Conservation (phyloP, 2,797 vertebrate species). For the Hafferia zeledoni region DNA sequence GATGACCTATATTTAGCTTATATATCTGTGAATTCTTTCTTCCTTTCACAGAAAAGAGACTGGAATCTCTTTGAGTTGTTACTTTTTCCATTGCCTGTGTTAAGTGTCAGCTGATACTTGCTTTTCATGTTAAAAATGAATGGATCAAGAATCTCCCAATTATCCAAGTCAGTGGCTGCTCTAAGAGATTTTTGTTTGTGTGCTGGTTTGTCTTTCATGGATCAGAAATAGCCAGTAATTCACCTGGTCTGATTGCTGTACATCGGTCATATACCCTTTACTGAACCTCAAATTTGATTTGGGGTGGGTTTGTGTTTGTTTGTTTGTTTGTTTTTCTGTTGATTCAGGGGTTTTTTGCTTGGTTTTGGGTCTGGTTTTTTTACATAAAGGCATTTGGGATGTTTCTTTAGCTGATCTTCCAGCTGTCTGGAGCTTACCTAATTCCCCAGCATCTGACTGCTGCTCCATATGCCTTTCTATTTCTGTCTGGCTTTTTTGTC, state of each 20-base stretch:
- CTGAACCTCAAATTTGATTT: neutral
- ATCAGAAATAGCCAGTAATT: neutral
- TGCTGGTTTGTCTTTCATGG: neutral
- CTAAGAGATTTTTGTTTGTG: neutral
- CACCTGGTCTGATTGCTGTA: neutral
- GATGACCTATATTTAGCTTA: neutral
- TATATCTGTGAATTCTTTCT: neutral
- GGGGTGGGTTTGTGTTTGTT: neutral
- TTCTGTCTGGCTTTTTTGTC: neutral
- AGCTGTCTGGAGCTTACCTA: neutral
- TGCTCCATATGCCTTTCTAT: neutral
- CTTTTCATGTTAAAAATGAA: constrained; percentile 3
- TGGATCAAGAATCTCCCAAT: constrained; percentile 4
- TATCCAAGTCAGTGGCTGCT: neutral
- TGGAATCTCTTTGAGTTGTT: constrained; percentile 7
- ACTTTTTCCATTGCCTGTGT: neutral
- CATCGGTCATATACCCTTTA: neutral
- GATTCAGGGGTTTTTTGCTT: neutral
- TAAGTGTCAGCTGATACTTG: neutral
- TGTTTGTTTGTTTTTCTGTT: neutral
- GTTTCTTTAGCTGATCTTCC: neutral
- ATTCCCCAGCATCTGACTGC: constrained; percentile 2
- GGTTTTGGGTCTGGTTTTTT: neutral
- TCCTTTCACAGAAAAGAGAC: neutral
- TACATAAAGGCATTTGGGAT: neutral